Evolutionary conservation across 1,140 invertebrate genomes (phyloP), one percentile per base, ranked within the genome.

Genomic region (Drosophila burlai): DNA sequence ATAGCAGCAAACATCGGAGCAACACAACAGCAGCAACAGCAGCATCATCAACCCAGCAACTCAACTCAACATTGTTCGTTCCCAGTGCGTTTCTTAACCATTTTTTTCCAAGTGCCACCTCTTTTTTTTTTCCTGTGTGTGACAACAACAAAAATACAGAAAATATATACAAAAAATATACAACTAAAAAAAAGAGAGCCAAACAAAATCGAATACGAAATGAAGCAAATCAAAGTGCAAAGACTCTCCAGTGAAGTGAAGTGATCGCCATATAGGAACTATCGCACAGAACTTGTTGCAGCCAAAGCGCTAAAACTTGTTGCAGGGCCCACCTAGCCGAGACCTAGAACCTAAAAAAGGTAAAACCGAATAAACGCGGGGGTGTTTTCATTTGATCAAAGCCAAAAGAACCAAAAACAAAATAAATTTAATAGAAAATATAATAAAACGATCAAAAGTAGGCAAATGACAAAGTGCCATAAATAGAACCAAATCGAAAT

Each of bases 221-320:
- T 57, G 36, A 57, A 57, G 36, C 36, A 40, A 40, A 26, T 55
- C 54, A 55, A 55, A 40, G 54, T 38, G 54, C 54, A 55, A 55
- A 55, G 29, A 57, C 36, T 57, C 54, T 24, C 15, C 24, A 65
- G 72, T 67, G 64, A 65, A 64, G 64, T 65, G 64, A 65, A 67
- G 64, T 64, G 63, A 66, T 64, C 63, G 63, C 29, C 58, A 43
- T 18, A 66, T 36, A 66, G 63, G 29, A 66, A 67, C 64, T 29
- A 43, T 64, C 24, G 7, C 29, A 52, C 31, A 24, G 9, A 59
- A 59, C 54, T 57, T 57, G 54, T 57, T 57, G 54, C 54, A 46
- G 60, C 21, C 65, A 40, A 63, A 63, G 45, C 18, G 45, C 18
- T 15, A 66, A 34, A 49, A 66, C 65, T 68, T 68, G 65, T 66